Percentiles rank a stretch among this genome's conserved stretches.
Conservation (phyloP, 2,888 invertebrate genomes). For the Phoronis australis region DNA sequence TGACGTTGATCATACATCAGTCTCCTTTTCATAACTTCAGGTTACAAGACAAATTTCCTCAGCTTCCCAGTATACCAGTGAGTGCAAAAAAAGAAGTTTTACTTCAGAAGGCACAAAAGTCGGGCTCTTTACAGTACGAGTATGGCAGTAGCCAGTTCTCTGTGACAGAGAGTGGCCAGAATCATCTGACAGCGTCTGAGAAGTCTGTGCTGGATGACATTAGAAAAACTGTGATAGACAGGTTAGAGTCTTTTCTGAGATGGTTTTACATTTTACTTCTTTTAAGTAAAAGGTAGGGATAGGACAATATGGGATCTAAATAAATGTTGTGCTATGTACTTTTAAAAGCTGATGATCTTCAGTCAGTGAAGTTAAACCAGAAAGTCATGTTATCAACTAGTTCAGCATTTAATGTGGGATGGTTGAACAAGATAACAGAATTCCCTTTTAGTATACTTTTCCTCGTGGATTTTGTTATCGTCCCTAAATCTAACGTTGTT, state of each 20-base stretch:
- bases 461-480: no score
- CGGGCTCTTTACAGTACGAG: constrained; percentile 11
- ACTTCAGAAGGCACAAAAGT: constrained; percentile 15
- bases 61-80: constrained; percentile 16
- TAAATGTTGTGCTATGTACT: no score
- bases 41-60: constrained; percentile 9
- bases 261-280: not conserved
- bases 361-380: no score
- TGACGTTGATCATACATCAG: no score
- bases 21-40: constrained; percentile 4
- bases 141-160: constrained; percentile 10
- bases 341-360: no score
- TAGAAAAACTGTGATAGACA: not conserved
- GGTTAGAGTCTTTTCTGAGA: not conserved
- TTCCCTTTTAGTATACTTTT: no score
- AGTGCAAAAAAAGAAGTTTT: constrained; percentile 19
- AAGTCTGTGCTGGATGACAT: not conserved
- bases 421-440: no score
- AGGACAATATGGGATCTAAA: no score
- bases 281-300: no score
- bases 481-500: no score
- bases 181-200: not conserved
- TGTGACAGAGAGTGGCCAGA: not conserved
- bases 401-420: no score
- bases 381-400: no score